Evolutionary conservation across 2,113 vertebrate genomes (phyloP), one percentile per base, ranked within the genome.

Genomic region (Lycaon pictus): DNA sequence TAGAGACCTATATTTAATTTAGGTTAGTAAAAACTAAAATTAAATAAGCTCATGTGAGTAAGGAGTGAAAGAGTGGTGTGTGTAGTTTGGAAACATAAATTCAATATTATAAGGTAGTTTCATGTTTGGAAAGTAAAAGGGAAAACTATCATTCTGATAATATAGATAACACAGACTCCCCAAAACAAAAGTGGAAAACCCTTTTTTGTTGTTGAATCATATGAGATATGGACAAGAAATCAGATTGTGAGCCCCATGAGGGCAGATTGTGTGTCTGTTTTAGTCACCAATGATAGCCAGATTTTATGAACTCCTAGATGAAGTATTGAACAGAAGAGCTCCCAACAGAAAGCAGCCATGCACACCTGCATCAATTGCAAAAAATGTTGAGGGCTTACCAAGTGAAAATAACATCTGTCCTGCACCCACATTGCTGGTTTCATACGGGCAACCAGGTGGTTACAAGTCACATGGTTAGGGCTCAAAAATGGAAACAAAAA

Each of bases 51-150:
- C 29, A 90, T 43, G 51, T 17, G 29, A 29, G 20, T 37, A 11
- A 72, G 80, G 32, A 71, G 29, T 5, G 29, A 80, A 92, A 92
- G 17, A 8, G 15, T 43, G 53, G 43, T 1, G 2, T 65, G 69
- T 87, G 12, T 48, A 58, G 16, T 80, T 90, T 87, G 22, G 86
- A 94, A 83, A 95, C 53, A 85, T 37, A 85, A 43, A 84, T 85
- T 96, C 20, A 80, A 37, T 43, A 35, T 88, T 80, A 32, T 56
- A 69, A 91, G 51, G 82, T 81, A 55, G 53, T 32, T 81, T 74
- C 16, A 62, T 7, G 6, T 20, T 81, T 43, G 53, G 62, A 95
- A 91, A 88, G 53, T 27, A 22, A 88, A 79, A 76, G n/a, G 20
- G 17, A 15, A 92, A 83, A 37, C 17, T 51, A 71, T 88, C 22